These are phyloP conservation scores for Montipora capricornis DNA, from an alignment of 64 coral and sea anemone species.

Conservation along the genomic window DNA sequence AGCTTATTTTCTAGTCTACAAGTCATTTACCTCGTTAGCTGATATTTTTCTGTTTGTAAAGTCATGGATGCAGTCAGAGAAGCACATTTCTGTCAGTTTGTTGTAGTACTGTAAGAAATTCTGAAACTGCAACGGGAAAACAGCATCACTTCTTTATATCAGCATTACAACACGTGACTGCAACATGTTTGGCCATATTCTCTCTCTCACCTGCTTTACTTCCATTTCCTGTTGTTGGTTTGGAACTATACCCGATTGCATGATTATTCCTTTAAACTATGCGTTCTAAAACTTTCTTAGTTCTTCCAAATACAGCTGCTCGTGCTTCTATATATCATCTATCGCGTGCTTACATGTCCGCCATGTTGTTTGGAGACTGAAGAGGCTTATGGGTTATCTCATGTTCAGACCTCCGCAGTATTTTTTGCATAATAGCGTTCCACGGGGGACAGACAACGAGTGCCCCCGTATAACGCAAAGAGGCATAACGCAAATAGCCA, in stretches of 20 bases:
- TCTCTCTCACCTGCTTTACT: conserved; percentile 21
- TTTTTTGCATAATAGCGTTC: too few species aligned
- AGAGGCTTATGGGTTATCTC: conserved; percentile 4
- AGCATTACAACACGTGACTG: too few species aligned
- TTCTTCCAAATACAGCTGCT: too few species aligned
- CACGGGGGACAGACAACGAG: too few species aligned
- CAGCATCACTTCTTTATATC: neutral
- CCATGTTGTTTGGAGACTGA: conserved; percentile 5
- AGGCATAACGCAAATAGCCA: too few species aligned
- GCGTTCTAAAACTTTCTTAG: too few species aligned
- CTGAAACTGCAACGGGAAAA: conserved; percentile 76
- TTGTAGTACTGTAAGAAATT: conserved; percentile 95
- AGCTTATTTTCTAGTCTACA: too few species aligned
- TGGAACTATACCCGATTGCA: conserved; percentile 6
- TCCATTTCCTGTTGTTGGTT: conserved; percentile 41
- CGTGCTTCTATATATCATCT: too few species aligned
- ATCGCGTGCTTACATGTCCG: neutral
- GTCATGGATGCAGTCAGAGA: conserved; percentile 96
- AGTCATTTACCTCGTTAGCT: conserved; percentile 76
- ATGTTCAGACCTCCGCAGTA: neutral
- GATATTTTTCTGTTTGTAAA: conserved; percentile 96
- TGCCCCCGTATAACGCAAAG: too few species aligned
- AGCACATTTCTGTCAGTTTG: conserved; percentile 91
- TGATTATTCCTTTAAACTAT: neutral
- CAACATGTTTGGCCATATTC: too few species aligned